Evolutionary conservation across 2,797 vertebrate genomes (phyloP).

Genomic region (Moxostoma hubbsi): DNA sequence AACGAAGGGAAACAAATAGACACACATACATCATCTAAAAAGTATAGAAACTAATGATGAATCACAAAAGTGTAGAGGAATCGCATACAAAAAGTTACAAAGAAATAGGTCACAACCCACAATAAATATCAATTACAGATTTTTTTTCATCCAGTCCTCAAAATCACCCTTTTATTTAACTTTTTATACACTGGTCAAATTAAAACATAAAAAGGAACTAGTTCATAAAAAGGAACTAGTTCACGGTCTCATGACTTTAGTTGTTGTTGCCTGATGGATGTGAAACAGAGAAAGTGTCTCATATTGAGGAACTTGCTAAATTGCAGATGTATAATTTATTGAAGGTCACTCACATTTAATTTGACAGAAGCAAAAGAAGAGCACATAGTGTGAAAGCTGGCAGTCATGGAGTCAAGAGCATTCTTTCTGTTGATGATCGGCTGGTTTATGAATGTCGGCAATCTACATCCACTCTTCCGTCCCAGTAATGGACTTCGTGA

Average conservation of each 20-base stretch:
- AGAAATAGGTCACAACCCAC: background rate
- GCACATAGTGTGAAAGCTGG: background rate
- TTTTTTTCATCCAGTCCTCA: background rate
- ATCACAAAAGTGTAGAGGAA: background rate
- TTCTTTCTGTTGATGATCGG: slow-evolving; percentile 58
- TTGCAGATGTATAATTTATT: background rate
- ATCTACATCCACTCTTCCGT: slow-evolving; percentile 59
- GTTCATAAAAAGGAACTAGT: slow-evolving; percentile 19
- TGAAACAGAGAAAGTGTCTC: slow-evolving; percentile 28
- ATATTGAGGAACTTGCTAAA: slow-evolving; percentile 9
- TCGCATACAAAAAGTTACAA: background rate
- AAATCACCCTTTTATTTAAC: background rate
- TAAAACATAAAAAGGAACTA: slow-evolving; percentile 22
- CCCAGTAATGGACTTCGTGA: slow-evolving; percentile 72
- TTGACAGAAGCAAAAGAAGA: slow-evolving; percentile 12
- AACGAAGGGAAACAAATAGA: background rate
- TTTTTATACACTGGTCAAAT: background rate
- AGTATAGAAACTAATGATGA: background rate
- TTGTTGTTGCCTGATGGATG: background rate
- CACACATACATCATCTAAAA: background rate
- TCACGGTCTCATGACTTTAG: slow-evolving; percentile 8
- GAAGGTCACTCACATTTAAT: background rate
- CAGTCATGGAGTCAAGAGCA: slow-evolving; percentile 58
- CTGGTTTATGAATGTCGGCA: slow-evolving; percentile 56
- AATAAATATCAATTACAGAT: background rate